These are phyloP conservation scores for Synaphobranchus kaupii DNA, from an alignment of 2,797 vertebrate species.

Conservation along the genomic window DNA sequence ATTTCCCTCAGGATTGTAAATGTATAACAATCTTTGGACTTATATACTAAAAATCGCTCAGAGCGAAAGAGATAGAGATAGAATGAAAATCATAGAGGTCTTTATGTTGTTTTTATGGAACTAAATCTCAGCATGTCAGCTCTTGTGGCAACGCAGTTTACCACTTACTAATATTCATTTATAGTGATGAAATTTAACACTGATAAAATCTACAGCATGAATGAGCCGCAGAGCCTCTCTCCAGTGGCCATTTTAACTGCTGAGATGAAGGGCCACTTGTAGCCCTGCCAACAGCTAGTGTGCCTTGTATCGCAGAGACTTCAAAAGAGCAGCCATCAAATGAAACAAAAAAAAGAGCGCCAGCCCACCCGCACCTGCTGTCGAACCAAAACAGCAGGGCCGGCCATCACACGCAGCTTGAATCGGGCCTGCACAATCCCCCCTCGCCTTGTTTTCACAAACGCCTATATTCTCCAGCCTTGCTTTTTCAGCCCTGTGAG, in stretches of 20 bases:
- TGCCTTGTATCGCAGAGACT: not conserved
- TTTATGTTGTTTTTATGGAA: not conserved
- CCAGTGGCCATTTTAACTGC: not conserved
- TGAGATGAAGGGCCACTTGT: not conserved
- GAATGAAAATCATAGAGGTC: not conserved
- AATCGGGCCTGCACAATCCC: slow-evolving; percentile 43
- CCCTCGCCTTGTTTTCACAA: slow-evolving; percentile 49
- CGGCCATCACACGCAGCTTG: slow-evolving; percentile 44
- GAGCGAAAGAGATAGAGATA: not conserved
- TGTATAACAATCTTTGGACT: not conserved
- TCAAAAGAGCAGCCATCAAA: not conserved
- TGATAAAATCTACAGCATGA: not conserved
- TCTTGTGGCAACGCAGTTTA: not conserved
- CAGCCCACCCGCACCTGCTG: slow-evolving; percentile 59
- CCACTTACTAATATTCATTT: not conserved
- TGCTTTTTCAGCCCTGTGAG: slow-evolving; percentile 53
- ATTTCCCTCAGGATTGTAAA: not conserved
- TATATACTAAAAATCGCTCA: not conserved
- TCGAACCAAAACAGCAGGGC: slow-evolving; percentile 64
- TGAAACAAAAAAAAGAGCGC: not conserved
- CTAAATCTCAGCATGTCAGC: slow-evolving; percentile 35
- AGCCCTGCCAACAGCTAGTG: not conserved
- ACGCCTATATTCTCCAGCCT: slow-evolving; percentile 59
- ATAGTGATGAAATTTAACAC: not conserved
- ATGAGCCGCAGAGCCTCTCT: not conserved